A percentile compares a stretch with the other conserved stretches of the same genome.
Conservation (phyloP, 2,888 invertebrate species). For the Barypeithes pellucidus region DNA sequence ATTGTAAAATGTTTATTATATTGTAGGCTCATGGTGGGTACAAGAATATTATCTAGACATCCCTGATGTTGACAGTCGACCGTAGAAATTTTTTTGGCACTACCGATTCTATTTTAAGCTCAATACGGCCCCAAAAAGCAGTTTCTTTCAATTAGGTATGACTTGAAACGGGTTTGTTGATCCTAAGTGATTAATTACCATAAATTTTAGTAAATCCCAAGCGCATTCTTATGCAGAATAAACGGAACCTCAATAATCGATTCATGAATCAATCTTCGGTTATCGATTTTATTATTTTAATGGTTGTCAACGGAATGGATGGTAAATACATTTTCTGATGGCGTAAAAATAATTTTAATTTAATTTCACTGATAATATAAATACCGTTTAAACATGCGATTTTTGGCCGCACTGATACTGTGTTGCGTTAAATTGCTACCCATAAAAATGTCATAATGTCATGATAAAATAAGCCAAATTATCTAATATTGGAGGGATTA, state of each 20-base stretch:
- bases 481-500: neutral
- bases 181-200: slow-evolving; percentile 15
- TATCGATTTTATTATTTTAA: slow-evolving; percentile 21
- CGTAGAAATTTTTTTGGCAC: too few species aligned
- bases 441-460: neutral
- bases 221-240: slow-evolving; percentile 22
- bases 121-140: too few species aligned
- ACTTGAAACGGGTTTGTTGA: slow-evolving; percentile 15
- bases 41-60: too few species aligned
- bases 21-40: too few species aligned
- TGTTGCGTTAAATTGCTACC: neutral
- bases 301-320: slow-evolving; percentile 1
- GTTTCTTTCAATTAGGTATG: too few species aligned
- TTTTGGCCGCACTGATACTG: neutral
- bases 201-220: slow-evolving; percentile 9
- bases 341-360: neutral
- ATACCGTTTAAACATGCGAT: neutral
- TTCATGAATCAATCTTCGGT: slow-evolving; percentile 21
- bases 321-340: neutral
- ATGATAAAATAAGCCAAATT: neutral
- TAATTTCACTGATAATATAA: neutral
- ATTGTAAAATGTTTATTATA: too few species aligned
- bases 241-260: slow-evolving; percentile 17
- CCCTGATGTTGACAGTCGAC: too few species aligned
- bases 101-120: too few species aligned